Base-by-base conservation (phyloP, 2,113 vertebrate species). In the Elephantulus edwardii region DNA sequence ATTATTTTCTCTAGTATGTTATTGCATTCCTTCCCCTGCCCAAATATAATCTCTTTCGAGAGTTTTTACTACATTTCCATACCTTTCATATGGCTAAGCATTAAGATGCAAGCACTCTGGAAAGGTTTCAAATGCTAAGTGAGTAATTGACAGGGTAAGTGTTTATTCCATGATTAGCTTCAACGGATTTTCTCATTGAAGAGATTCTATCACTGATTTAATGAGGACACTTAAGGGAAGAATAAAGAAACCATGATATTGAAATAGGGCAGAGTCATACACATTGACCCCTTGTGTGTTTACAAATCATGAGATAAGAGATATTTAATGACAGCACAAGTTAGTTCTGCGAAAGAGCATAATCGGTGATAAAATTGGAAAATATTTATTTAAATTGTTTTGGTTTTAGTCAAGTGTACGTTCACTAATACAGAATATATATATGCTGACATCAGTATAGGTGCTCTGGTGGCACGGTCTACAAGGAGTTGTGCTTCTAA, bases 201-300 rank as follows among this genome's bases (percentile, higher is more conserved):
- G 12, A 78, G 83, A 62, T 50, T 0, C 1, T 5, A 33, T 1
- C 6, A 35, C 5, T 84, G 66, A 83, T 46, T 62, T 40, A 24
- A 24, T 2, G 20, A 64, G 22, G 19, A 28, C 50, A 13, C 11
- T 28, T 8, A 19, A 66, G 30, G 50, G 77, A 56, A 77, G 8
- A 50, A 30, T 20, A 13, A 35, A 60, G 35, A 48, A 72, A 16
- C 33, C 17, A 14, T 50, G 20, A 8, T 0, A 26, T 0, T 22
- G 33, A 1, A 14, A 4, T 50, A 10, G 48, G 8, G 17, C 2
- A 24, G n/a, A 40, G 75, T 66, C 40, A n/a, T n/a, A n/a, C n/a
- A n/a, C n/a, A n/a, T n/a, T 0, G 4, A 46, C 44, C 2, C 40
- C 33, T 22, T 7, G 0, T 52, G 20, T 44, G 8, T 13, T 84